These are phyloP conservation scores for Diaperis boleti DNA, from an alignment of 2,888 invertebrate species.

Conservation along the genomic window DNA sequence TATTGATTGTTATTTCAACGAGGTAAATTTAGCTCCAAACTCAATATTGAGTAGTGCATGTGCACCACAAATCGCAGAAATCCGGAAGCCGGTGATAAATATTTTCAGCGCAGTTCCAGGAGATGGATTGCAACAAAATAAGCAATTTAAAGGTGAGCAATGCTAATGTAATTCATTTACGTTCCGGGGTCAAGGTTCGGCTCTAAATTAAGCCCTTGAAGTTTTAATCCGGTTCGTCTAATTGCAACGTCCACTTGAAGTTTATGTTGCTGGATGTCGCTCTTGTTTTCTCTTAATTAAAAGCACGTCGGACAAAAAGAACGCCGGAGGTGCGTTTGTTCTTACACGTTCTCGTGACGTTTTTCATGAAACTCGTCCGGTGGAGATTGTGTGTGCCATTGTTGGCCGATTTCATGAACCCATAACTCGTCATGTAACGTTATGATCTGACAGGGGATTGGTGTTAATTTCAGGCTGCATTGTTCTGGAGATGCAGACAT, in stretches of 20 bases:
- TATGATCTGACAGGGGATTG: slow-evolving; percentile 7
- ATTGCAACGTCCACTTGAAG: background rate
- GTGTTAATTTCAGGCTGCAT: slow-evolving; percentile 2
- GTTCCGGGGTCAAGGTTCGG: no score
- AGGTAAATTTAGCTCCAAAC: no score
- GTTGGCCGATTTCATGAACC: slow-evolving; percentile 3
- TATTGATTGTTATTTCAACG: no score
- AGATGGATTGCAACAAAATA: no score
- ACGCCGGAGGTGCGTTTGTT: background rate
- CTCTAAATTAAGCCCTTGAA: no score
- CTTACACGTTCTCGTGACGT: background rate
- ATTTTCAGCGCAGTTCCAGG: no score
- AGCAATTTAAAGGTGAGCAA: no score
- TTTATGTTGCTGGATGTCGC: background rate
- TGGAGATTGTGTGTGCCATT: background rate
- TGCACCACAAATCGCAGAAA: no score
- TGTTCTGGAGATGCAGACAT: slow-evolving; percentile 1
- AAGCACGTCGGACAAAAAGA: no score
- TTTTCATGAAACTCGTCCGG: background rate
- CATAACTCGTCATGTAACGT: slow-evolving; percentile 1
- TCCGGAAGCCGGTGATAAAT: no score
- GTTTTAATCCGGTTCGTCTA: background rate
- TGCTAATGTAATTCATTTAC: no score
- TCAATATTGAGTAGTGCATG: no score
- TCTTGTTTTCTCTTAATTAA: background rate